These are phyloP conservation scores for Sympetrum striolatum DNA, from an alignment of 2,888 invertebrate genomes.

Conservation along the genomic window DNA sequence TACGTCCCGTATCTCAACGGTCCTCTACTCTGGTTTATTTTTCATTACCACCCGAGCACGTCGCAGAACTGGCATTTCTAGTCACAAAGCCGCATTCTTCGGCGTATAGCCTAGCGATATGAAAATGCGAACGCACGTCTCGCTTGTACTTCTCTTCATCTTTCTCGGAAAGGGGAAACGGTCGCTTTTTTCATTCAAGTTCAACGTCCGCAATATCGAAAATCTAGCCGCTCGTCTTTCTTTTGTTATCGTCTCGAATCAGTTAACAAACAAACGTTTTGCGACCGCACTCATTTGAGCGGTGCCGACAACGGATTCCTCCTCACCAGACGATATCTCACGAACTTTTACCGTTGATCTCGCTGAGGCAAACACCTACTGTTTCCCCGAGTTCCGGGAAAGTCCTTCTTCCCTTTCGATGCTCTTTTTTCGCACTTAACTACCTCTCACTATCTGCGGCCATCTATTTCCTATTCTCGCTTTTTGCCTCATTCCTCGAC, in stretches of 20 bases:
- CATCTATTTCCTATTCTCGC: not conserved
- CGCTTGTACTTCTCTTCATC: not conserved
- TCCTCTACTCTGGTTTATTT: too few relatives aligned
- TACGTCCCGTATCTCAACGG: too few relatives aligned
- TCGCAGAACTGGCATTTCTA: too few relatives aligned
- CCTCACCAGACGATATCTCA: constrained; percentile 13
- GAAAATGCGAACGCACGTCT: not conserved
- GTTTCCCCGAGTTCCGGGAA: constrained; percentile 21
- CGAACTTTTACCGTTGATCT: constrained; percentile 32
- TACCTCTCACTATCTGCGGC: not conserved
- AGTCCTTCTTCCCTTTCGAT: not conserved
- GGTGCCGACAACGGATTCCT: constrained; percentile 6
- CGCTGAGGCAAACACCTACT: not conserved
- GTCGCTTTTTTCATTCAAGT: not conserved
- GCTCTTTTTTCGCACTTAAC: not conserved
- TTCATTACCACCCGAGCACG: too few relatives aligned
- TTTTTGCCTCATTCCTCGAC: not conserved
- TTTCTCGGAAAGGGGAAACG: not conserved
- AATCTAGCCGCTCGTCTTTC: not conserved
- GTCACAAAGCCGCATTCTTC: too few relatives aligned
- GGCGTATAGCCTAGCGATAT: not conserved
- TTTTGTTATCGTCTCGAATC: constrained; percentile 38
- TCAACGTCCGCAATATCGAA: not conserved
- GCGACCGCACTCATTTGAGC: not conserved
- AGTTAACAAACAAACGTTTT: constrained; percentile 30